phyloP scores from a whole-genome alignment of 2,113 vertebrate genomes.

The Saguinus imperator region DNA sequence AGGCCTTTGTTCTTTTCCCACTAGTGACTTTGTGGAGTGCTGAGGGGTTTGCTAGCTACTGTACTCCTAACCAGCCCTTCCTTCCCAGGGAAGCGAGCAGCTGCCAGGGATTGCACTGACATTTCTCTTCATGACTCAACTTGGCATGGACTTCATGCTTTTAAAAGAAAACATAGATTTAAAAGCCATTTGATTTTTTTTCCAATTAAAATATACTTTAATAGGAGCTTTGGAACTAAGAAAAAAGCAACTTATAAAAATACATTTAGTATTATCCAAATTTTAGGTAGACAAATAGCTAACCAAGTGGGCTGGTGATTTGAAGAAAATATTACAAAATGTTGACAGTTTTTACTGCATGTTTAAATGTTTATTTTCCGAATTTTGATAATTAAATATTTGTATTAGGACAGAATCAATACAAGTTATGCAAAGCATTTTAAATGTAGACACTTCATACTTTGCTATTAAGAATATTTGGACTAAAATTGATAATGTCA shows the following conservation, averaged over 20 bases:
- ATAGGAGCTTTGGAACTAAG: constrained; percentile 6
- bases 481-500: not conserved
- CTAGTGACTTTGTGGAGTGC: constrained; percentile 89
- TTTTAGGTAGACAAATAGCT: not conserved
- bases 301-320: not conserved
- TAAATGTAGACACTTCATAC: not conserved
- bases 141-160: constrained; percentile 82
- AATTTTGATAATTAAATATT: constrained; percentile 30
- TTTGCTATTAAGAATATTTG: constrained; percentile 21
- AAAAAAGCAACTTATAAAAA: constrained; percentile 21
- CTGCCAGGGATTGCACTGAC: constrained; percentile 85
- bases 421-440: constrained; percentile 18
- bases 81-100: constrained; percentile 85
- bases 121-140: constrained; percentile 86
- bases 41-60: constrained; percentile 87
- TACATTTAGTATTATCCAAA: not conserved
- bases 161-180: constrained; percentile 21
- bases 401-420: not conserved
- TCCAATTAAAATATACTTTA: not conserved
- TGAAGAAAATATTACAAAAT: not conserved
- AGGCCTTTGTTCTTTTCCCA: constrained; percentile 92
- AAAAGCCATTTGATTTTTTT: constrained; percentile 5
- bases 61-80: constrained; percentile 85
- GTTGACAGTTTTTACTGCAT: not conserved
- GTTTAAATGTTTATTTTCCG: not conserved